Conservation (phyloP, 2,113 vertebrate genomes). For the Pantherophis guttatus region DNA sequence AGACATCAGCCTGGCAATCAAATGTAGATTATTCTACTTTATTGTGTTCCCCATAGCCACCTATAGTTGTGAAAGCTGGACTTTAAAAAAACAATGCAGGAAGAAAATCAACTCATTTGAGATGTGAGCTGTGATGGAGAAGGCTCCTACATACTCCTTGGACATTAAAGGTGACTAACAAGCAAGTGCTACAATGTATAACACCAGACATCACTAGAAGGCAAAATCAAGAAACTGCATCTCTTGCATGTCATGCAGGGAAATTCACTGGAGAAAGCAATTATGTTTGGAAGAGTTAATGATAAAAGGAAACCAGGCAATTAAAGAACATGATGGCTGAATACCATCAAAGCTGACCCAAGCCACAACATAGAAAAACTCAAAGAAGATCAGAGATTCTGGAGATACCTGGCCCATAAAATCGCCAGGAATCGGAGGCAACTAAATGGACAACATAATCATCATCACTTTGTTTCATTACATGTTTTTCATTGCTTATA, state of each 20-base stretch:
- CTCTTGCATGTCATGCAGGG: not conserved
- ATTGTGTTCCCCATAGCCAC: not conserved
- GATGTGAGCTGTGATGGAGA: not conserved
- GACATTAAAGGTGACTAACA: not conserved
- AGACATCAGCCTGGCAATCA: not conserved
- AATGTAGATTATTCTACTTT: not conserved
- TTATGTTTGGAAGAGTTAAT: not conserved
- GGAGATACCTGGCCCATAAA: not conserved
- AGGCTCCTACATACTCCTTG: not conserved
- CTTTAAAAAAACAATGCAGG: not conserved
- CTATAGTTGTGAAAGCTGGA: not conserved
- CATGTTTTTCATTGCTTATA: not conserved
- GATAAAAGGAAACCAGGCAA: not conserved
- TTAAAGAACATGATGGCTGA: not conserved
- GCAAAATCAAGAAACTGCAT: not conserved
- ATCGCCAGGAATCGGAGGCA: not conserved
- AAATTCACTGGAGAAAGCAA: not conserved
- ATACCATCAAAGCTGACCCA: not conserved
- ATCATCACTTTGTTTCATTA: not conserved
- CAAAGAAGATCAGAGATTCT: not conserved
- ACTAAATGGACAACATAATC: not conserved
- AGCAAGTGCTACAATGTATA: not conserved
- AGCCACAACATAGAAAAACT: not conserved
- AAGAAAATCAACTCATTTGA: not conserved
- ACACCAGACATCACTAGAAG: not conserved